Evolutionary conservation across 1,140 invertebrate species (phyloP), one percentile per base, ranked within the genome.

Genomic region (Drosophila busckii): DNA sequence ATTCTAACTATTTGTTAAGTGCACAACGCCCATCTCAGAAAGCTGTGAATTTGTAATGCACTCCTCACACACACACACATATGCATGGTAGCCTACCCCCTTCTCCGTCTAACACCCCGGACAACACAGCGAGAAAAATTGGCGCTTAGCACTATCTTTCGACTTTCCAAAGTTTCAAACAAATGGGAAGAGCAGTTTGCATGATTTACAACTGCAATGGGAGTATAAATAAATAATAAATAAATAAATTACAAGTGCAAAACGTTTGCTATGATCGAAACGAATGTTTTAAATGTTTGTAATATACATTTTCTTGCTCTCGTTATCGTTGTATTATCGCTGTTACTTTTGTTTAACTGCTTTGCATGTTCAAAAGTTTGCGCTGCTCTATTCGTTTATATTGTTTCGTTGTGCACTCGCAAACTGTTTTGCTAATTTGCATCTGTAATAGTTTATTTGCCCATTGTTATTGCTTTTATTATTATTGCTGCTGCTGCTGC

Each of bases 321-420:
- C 19, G 28, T 22, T 40, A 44, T 16, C 8, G 7, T 29, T 12
- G 2, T 10, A n/a, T 26, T 8, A n/a, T 4, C 1, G 2, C 20
- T 19, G 3, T 19, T 54, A 34, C 34, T 45, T 50, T 32, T 38
- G 17, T 63, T 54, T 38, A 62, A 62, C 52, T 40, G n/a, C n/a
- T 62, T 52, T 45, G 29, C 17, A 56, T 54, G 29, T 46, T 54
- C 40, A 42, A 50, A 65, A 58, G 61, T 66, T 66, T 50, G 35
- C 0, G 26, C 26, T 46, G 26, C 54, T 45, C 10, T 22, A 23
- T 8, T 34, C 31, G 31, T 17, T 13, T n/a, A 7, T 4, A n/a
- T 29, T 10, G 5, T 9, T 0, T n/a, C 26, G 9, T 4, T 2
- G 4, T 2, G 26, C 12, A n/a, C n/a, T n/a, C n/a, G n/a, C 20